Conservation (phyloP, 2,113 vertebrate species). For the Axis porcinus region DNA sequence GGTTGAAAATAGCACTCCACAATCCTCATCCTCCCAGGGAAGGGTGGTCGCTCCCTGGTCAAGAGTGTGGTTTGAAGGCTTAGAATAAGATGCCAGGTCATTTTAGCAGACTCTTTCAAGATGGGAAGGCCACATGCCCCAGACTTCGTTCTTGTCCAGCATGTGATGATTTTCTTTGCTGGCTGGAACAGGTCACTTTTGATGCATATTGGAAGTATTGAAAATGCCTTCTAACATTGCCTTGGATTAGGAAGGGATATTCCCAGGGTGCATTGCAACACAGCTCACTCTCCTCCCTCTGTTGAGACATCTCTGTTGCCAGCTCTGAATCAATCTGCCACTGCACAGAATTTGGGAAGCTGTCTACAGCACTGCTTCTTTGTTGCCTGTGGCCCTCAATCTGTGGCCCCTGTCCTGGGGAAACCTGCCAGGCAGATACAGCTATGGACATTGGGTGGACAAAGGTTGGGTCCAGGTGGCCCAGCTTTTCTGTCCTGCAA, state of each 20-base stretch:
- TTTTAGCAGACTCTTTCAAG: rapidly evolving
- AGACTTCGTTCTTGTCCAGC: not conserved
- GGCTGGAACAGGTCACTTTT: not conserved
- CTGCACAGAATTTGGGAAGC: rapidly evolving
- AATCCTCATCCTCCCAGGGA: rapidly evolving
- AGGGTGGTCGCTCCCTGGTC: not conserved
- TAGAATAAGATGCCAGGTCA: rapidly evolving
- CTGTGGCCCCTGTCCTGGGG: not conserved
- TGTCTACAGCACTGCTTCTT: rapidly evolving
- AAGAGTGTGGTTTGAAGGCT: too few relatives aligned
- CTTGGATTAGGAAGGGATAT: rapidly evolving
- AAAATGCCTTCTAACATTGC: too few relatives aligned
- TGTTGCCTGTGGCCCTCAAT: rapidly evolving
- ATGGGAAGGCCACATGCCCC: rapidly evolving
- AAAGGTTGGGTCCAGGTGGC: not conserved
- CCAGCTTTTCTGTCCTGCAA: not conserved
- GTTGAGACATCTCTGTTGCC: not conserved
- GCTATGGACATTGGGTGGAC: rapidly evolving
- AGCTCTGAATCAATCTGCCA: rapidly evolving
- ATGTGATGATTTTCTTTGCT: rapidly evolving
- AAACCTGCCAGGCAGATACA: not conserved
- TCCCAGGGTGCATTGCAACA: rapidly evolving
- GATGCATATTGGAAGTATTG: not conserved
- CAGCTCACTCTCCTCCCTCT: rapidly evolving
- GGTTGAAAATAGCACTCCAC: not conserved